A percentile compares a stretch with the other conserved stretches of the same genome.
phyloP scores from a whole-genome alignment of 2,113 vertebrate species.

The Ochotona princeps region DNA sequence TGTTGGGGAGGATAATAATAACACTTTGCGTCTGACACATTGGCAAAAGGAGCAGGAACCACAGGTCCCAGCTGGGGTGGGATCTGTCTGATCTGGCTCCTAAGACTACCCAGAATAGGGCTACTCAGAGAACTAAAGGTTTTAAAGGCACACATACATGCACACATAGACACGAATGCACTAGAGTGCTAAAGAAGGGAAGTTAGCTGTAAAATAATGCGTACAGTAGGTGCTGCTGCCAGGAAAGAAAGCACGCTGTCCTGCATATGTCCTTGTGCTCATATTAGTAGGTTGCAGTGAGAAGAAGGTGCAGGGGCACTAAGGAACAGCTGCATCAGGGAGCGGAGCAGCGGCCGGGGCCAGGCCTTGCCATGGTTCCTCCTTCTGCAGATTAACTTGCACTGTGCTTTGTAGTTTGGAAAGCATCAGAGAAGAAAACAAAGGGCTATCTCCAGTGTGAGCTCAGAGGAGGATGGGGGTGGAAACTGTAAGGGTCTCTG shows the following conservation, averaged over 20 bases:
- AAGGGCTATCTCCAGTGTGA: background rate
- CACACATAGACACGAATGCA: too few species aligned
- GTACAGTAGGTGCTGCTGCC: background rate
- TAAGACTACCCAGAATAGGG: background rate
- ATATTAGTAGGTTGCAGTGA: background rate
- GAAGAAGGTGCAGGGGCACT: background rate
- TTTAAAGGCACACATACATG: background rate
- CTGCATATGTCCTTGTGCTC: accelerated
- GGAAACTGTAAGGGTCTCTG: background rate
- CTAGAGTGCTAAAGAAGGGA: background rate
- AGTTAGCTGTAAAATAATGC: background rate
- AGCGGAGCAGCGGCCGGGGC: background rate
- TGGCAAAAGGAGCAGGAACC: background rate
- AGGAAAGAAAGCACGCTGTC: background rate
- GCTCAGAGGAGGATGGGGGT: background rate
- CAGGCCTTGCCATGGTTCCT: background rate
- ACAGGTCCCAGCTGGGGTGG: background rate
- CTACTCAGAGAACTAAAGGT: too few species aligned
- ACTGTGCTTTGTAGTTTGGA: background rate
- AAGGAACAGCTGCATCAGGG: background rate
- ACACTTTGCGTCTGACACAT: background rate
- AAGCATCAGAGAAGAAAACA: background rate
- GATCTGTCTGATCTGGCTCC: background rate
- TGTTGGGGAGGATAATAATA: background rate
- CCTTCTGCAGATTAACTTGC: background rate